Conservation (phyloP, 2,888 invertebrate genomes). For the Hofmannophila pseudospretella region DNA sequence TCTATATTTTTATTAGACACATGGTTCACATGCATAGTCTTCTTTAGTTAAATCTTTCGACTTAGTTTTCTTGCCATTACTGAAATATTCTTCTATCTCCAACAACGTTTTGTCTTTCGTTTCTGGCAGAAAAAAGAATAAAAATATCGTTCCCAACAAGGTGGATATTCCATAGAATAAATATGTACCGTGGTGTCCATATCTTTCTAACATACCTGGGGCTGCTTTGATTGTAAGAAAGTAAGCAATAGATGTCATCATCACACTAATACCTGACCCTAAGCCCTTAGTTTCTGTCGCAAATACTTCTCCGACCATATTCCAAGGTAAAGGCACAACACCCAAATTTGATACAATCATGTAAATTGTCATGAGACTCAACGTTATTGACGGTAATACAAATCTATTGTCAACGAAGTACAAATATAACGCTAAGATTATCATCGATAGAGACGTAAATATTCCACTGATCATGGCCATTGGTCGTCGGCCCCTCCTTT, state of each 20-base stretch:
- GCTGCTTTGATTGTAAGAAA: conserved; percentile 83
- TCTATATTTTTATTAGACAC: conserved; percentile 14
- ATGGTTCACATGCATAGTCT: conserved; percentile 8
- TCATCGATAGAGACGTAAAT: conserved; percentile 78
- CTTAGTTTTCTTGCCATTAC: conserved; percentile 41
- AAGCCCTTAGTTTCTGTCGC: conserved; percentile 80
- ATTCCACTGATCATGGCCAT: conserved; percentile 80
- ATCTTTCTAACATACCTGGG: conserved; percentile 75
- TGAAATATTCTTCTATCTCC: conserved; percentile 81
- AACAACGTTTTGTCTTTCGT: conserved; percentile 82
- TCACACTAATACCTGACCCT: conserved; percentile 83
- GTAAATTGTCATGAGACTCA: conserved; percentile 76
- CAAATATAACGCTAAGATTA: conserved; percentile 70
- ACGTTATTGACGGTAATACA: conserved; percentile 51
- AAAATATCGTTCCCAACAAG: conserved; percentile 76
- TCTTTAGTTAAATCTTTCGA: conserved; percentile 19
- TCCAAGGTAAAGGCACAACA: conserved; percentile 83
- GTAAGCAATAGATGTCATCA: conserved; percentile 81
- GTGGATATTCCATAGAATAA: conserved; percentile 80
- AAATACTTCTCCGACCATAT: conserved; percentile 86
- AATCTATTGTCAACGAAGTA: conserved; percentile 47
- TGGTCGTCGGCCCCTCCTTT: conserved; percentile 79
- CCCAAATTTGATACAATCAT: conserved; percentile 79
- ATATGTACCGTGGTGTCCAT: conserved; percentile 80
- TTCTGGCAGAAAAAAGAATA: conserved; percentile 81